Base-by-base conservation (phyloP, 2,888 invertebrate species). In the Drosophila eohydei region DNA sequence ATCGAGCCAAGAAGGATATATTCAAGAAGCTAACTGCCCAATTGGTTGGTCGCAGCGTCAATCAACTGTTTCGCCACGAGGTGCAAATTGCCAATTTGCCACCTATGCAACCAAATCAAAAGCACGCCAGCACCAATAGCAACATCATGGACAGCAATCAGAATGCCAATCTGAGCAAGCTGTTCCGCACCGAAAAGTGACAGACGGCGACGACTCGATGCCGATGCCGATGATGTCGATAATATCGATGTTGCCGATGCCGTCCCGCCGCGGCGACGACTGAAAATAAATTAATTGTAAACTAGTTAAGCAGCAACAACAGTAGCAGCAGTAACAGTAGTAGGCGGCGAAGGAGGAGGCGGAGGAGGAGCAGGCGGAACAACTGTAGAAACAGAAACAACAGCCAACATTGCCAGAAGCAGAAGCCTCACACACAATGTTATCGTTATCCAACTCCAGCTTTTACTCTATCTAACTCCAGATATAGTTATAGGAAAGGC, bases 1-100 rank as follows among this genome's bases (percentile, higher is more conserved):
- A 98, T 91, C 97, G 97, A 92, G 96, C 96, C 83, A 98, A 97
- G 92, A 97, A 97, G 82, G 98, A 98, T 91, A 94, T 97, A 56
- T 98, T 98, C 93, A 97, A 96, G 93, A 97, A 97, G 93, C 95
- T 97, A 81, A 97, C 97, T 9, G 95, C 95, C 71, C 95, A 95
- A 95, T 93, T 97, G 69, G 96, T 97, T 86, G 97, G 97, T 0
- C 95, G 96, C 84, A 97, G 96, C 93, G 95, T 98, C 32, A 97
- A 97, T 32, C 97, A 98, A 92, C 93, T 97, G 72, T 98, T 98
- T 93, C 96, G 96, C 81, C 96, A 97, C 88, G 97, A 97, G 92
- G 96, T 97, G 12, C 96, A 96, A 93, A 97, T 98, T 81, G 95
- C 96, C 74, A 96, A 97, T 93, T 93, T 98, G 91, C 98, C 98